Evolutionary conservation across 1,140 invertebrate species (phyloP).

Genomic region (Saccostrea echinata): DNA sequence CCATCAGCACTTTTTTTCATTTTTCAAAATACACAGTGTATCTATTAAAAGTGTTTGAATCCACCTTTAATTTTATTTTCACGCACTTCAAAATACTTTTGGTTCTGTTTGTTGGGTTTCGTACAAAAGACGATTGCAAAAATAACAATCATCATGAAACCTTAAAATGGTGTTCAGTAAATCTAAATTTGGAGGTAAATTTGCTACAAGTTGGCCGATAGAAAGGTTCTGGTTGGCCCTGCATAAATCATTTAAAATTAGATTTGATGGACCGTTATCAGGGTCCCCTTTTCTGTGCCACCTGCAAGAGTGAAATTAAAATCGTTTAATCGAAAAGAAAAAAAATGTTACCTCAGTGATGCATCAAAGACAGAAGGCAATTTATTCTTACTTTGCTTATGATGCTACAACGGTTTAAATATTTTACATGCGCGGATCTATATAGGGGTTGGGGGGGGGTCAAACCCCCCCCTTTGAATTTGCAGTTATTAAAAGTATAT

Average conservation of each 20-base stretch:
- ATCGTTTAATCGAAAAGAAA: too few species aligned
- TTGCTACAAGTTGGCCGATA: background rate
- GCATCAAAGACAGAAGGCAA: too few species aligned
- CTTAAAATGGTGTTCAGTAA: background rate
- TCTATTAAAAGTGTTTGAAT: too few species aligned
- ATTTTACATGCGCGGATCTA: too few species aligned
- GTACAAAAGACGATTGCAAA: background rate
- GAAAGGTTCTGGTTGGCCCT: background rate
- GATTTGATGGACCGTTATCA: background rate
- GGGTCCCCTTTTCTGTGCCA: background rate
- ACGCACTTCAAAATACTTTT: background rate
- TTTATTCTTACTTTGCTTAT: too few species aligned
- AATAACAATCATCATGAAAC: background rate
- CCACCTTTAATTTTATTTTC: background rate
- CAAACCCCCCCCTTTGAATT: too few species aligned
- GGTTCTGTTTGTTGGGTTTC: background rate
- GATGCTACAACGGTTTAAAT: too few species aligned
- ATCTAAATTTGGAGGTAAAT: background rate
- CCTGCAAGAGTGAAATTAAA: background rate
- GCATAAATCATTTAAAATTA: background rate
- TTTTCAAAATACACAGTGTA: too few species aligned
- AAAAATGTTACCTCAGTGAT: too few species aligned
- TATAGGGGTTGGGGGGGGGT: too few species aligned
- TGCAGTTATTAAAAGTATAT: too few species aligned
- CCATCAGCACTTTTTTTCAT: too few species aligned